Evolutionary conservation across 2,113 vertebrate species (phyloP), one percentile per base, ranked within the genome.

Genomic region (Gallinago jamesoni): DNA sequence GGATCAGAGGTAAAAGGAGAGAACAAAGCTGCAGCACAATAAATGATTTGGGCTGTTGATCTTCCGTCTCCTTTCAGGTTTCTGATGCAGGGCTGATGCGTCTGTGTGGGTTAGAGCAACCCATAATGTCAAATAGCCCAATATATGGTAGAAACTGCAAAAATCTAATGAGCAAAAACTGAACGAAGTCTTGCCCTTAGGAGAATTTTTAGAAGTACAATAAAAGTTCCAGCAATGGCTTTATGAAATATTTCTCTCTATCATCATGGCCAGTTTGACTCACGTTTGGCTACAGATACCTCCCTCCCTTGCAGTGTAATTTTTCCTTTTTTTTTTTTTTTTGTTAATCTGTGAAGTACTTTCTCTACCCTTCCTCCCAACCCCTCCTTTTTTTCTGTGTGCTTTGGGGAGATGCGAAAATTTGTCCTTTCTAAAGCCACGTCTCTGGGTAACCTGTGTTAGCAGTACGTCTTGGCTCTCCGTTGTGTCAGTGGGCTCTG

Each of bases 11-110:
- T 94, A 90, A 81, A 80, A 93, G 30, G 30, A 89, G 84, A 87
- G 83, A 96, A 93, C 84, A 96, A 93, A 96, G 89, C 94, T 4
- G 2, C 91, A 62, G 70, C 15, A 7, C 27, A 31, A 87, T 68
- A 84, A 85, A 21, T 1, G 1, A 82, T 91, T 73, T 57, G 63
- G 47, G 35, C 79, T 82, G 92, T 76, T 92, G 83, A 62, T 95
- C 59, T 90, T 50, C 56, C 62, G 50, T 37, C 62, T 91, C 28
- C 52, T 93, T 78, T 94, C 80, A 82, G 77, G 31, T 76, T 90
- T 94, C 39, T 89, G 56, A 56, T 64, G 69, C 43, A 31, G 60
- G 20, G 56, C 56, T 80, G 63, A 35, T 84, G 72, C 5, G 4
- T 67, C 33, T 68, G 48, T n/a, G 57, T 84, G 76, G 20, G 72